phyloP scores from a whole-genome alignment of 1,140 invertebrate genomes.

The Propsilocerus akamusi region DNA sequence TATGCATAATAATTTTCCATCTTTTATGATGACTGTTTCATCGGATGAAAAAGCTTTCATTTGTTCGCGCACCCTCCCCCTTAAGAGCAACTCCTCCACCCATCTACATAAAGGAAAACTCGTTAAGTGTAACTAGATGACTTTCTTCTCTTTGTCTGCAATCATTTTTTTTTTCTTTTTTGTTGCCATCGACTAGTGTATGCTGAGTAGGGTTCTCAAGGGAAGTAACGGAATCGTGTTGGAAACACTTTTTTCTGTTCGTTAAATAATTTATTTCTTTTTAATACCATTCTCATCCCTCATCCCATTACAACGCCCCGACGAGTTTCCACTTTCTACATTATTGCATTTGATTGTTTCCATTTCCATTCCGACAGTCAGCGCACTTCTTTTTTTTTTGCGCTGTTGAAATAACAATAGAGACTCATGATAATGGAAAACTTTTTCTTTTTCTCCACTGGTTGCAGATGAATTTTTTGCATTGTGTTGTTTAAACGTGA shows the following conservation, averaged over 20 bases:
- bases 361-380: not conserved
- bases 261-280: conserved; percentile 4
- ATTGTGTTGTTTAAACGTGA: not conserved
- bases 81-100: not conserved
- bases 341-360: conserved; percentile 3
- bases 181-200: not conserved
- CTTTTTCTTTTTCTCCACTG: not conserved
- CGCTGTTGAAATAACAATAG: not conserved
- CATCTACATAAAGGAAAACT: not conserved
- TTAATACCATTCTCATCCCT: not conserved
- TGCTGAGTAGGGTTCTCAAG: not conserved
- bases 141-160: conserved; percentile 3
- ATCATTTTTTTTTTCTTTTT: not conserved
- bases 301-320: not conserved
- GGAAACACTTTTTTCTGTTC: not conserved
- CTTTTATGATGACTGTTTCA: not conserved
- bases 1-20: conserved; percentile 4
- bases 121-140: conserved; percentile 4
- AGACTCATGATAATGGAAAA: conserved; percentile 1
- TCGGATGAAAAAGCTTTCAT: not conserved
- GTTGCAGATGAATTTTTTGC: not conserved
- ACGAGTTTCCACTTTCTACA: not conserved
- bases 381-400: not conserved
- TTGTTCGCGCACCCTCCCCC: not conserved
- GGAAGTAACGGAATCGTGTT: not conserved